Percentiles rank a stretch among this genome's conserved stretches.
Evolutionary conservation across 2,797 vertebrate genomes (phyloP).

Genomic region (Ctenosaura bakeri): DNA sequence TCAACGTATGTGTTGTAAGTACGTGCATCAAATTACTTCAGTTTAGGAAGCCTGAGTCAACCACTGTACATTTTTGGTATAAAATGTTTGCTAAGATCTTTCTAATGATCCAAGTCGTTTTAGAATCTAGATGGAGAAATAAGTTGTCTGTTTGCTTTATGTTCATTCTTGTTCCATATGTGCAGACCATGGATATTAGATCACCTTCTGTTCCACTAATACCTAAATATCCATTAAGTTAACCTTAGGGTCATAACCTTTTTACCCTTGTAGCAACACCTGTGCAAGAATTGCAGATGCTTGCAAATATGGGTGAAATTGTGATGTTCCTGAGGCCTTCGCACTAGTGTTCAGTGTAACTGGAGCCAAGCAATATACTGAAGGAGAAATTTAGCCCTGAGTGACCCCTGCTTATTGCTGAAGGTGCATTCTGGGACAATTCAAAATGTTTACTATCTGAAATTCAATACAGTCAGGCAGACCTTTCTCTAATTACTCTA

Average conservation of each 20-base stretch:
- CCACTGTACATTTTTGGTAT: not conserved
- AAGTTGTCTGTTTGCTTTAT: constrained; percentile 49
- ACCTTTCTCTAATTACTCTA: not conserved
- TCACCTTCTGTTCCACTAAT: constrained; percentile 78
- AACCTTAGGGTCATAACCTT: constrained; percentile 82
- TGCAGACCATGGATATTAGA: constrained; percentile 66
- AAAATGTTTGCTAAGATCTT: constrained; percentile 22
- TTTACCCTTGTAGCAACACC: constrained; percentile 80
- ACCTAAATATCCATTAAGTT: constrained; percentile 69
- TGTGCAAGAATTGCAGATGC: constrained; percentile 78
- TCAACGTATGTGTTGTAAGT: not conserved
- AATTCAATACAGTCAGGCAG: not conserved
- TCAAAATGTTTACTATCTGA: not conserved
- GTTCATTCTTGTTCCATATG: constrained; percentile 72
- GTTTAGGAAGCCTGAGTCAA: constrained; percentile 8
- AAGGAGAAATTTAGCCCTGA: not conserved
- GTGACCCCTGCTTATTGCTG: not conserved
- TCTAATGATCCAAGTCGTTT: constrained; percentile 45
- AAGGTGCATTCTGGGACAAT: not conserved
- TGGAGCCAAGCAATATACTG: constrained; percentile 68
- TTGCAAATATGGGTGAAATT: constrained; percentile 78
- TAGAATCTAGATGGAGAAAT: constrained; percentile 56
- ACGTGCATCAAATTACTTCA: not conserved
- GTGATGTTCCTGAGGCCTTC: constrained; percentile 77
- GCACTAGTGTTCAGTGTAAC: constrained; percentile 72